Evolutionary conservation across 2,888 invertebrate species (phyloP).

Genomic region (Drosophila mulleri): DNA sequence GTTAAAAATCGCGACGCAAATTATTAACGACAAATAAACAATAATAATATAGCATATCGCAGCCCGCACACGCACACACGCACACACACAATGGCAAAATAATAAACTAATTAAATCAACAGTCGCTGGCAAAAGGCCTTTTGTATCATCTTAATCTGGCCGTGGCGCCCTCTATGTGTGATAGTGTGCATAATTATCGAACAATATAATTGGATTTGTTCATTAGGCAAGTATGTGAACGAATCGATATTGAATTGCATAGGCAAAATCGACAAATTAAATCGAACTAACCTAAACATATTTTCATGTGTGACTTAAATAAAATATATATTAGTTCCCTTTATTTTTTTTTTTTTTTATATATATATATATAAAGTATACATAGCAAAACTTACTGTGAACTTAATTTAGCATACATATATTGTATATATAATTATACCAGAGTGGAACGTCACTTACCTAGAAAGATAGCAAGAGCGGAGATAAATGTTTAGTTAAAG

Average conservation of each 20-base stretch:
- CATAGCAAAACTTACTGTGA: slow-evolving; percentile 67
- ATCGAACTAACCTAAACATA: slow-evolving; percentile 17
- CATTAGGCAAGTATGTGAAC: slow-evolving; percentile 18
- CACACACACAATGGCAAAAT: slow-evolving; percentile 48
- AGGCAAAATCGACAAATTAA: slow-evolving; percentile 14
- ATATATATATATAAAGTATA: slow-evolving; percentile 21
- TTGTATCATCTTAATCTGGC: slow-evolving; percentile 41
- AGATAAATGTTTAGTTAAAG: slow-evolving; percentile 9
- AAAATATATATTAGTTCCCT: not conserved
- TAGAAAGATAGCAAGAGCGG: slow-evolving; percentile 56
- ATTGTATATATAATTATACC: not conserved
- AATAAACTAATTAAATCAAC: slow-evolving; percentile 78
- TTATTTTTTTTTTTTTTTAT: too few species aligned
- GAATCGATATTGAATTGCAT: slow-evolving; percentile 7
- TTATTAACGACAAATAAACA: slow-evolving; percentile 75
- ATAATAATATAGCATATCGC: slow-evolving; percentile 58
- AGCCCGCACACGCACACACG: slow-evolving; percentile 17
- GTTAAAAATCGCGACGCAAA: slow-evolving; percentile 59
- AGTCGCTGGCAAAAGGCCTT: slow-evolving; percentile 44
- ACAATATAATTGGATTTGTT: slow-evolving; percentile 48
- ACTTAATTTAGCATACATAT: slow-evolving; percentile 44
- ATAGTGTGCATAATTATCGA: slow-evolving; percentile 58
- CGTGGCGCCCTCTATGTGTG: slow-evolving; percentile 29
- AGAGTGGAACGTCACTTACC: slow-evolving; percentile 53
- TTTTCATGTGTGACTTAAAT: slow-evolving; percentile 3